A percentile compares a stretch with the other conserved stretches of the same genome.
These are phyloP conservation scores for Sycophila texana DNA, from an alignment of 2,888 invertebrate genomes.

Conservation along the genomic window DNA sequence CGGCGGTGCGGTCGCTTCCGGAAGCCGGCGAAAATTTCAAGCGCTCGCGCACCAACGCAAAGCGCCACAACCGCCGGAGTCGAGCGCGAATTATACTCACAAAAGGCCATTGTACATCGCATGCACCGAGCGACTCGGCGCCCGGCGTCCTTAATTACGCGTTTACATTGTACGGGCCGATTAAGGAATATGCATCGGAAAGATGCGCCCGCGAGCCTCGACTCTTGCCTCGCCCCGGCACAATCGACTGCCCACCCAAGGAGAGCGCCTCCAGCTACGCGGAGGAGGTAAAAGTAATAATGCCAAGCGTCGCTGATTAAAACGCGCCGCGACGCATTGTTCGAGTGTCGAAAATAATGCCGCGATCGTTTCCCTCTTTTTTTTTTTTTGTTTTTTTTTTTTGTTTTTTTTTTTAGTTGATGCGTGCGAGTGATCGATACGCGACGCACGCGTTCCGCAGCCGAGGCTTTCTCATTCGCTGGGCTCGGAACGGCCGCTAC, in stretches of 20 bases:
- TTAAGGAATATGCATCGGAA: conserved; percentile 17
- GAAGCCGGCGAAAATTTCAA: conserved; percentile 16
- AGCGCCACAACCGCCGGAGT: no score
- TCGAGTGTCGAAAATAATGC: conserved; percentile 1
- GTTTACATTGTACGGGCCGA: conserved; percentile 23
- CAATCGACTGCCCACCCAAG: conserved; percentile 32
- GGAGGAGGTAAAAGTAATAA: no score
- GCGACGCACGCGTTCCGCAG: no score
- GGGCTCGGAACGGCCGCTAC: no score
- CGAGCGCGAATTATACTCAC: conserved; percentile 7
- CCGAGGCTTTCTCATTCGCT: no score
- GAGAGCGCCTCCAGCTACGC: background rate
- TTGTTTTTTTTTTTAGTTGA: no score
- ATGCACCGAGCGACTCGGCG: conserved; percentile 1
- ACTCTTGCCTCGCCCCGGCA: background rate
- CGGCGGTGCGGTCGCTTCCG: background rate
- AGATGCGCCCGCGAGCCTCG: background rate
- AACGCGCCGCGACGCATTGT: conserved; percentile 7
- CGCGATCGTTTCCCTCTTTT: no score
- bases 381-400: no score
- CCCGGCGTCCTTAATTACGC: conserved; percentile 45
- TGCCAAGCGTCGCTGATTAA: background rate
- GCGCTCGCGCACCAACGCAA: no score
- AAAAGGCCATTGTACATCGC: background rate
- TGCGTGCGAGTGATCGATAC: no score